Base-by-base conservation (phyloP, 1,140 invertebrate species). In the Sminthurinus signatus region DNA sequence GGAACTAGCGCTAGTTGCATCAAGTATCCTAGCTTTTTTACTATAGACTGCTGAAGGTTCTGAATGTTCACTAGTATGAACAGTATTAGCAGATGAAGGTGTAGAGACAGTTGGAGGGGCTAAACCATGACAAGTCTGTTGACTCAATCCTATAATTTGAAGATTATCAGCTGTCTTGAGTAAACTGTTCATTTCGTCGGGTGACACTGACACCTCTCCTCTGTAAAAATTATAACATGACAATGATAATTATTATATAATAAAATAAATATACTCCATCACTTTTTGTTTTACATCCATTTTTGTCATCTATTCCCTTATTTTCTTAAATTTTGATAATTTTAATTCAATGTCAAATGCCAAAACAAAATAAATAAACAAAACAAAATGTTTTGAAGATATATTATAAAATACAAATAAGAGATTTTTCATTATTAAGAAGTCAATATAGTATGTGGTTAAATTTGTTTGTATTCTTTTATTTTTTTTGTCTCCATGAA, bases 91-190 rank as follows among this genome's bases (percentile, higher is more conserved):
- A 43, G 39, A n/a, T 2, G 57, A 25, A 59, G 43, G 28, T 12
- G 5, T n/a, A 44, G 39, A n/a, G 15, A 39, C 4, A 17, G 32
- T 39, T 3, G 59, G 39, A 39, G 54, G 8, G 8, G 12, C 31
- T 36, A 42, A 63, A 44, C 52, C 52, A 36, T 50, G 60, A 61
- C 87, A 87, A 73, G 88, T 91, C 87, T 91, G 92, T 80, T 93
- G 91, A 76, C 90, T 89, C 73, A 95, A 81, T 74, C 91, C 91
- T 80, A 92, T 90, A 60, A 89, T 86, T 79, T 93, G 90, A 44
- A 95, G 83, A 76, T 89, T 92, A 80, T 93, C 90, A 70, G 92
- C 92, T 73, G 91, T 93, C 79, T 92, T 93, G 69, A 95, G 83
- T 72, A 95, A 83, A 70, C 88, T 87, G 73, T 88, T 88, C 73